phyloP scores from a whole-genome alignment of 2,888 invertebrate genomes.

The Eucera pruinosa region DNA sequence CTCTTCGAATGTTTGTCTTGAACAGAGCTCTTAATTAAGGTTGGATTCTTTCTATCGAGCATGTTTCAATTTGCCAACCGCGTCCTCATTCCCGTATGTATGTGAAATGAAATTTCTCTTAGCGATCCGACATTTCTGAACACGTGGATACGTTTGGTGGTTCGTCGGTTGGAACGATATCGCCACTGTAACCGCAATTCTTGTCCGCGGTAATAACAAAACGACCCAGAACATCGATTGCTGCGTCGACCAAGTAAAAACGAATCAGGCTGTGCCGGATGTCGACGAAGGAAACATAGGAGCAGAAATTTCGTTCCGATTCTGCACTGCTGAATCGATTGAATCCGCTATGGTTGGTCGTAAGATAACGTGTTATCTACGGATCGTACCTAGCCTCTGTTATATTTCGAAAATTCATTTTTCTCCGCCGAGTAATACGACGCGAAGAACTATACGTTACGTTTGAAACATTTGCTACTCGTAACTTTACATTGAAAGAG shows the following conservation, averaged over 20 bases:
- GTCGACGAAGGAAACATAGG: not conserved
- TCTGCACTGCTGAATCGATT: not conserved
- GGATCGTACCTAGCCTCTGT: too few relatives aligned
- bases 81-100: too few relatives aligned
- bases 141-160: not conserved
- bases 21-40: constrained; percentile 14
- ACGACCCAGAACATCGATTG: constrained; percentile 11
- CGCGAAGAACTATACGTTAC: too few relatives aligned
- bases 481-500: too few relatives aligned
- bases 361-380: too few relatives aligned
- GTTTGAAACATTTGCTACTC: too few relatives aligned
- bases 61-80: constrained; percentile 12
- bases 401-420: too few relatives aligned
- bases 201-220: constrained; percentile 18
- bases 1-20: not conserved
- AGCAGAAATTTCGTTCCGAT: constrained; percentile 32
- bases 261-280: not conserved
- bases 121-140: not conserved
- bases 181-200: constrained; percentile 25
- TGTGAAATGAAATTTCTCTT: constrained; percentile 23
- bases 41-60: not conserved
- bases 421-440: too few relatives aligned
- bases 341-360: not conserved
- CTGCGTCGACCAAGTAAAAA: not conserved
- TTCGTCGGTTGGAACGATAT: constrained; percentile 4